Conservation (phyloP, 2,888 invertebrate species). For the Carpatolechia fugitivella region DNA sequence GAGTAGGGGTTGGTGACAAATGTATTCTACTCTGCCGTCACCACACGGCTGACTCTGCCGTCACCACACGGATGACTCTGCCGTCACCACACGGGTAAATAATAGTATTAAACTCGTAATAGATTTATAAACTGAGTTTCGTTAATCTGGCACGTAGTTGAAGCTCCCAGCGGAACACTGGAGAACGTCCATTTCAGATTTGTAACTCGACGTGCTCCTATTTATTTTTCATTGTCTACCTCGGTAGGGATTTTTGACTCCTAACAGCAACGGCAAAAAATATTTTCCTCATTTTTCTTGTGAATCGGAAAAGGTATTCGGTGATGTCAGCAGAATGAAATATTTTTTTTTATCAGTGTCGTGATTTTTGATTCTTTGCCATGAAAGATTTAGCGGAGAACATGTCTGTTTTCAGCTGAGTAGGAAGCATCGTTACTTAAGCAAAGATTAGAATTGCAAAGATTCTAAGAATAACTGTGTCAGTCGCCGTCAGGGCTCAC, state of each 20-base stretch:
- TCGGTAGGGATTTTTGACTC: constrained; percentile 2
- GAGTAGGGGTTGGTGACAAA: too few species aligned
- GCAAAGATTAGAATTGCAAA: background rate
- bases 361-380: background rate
- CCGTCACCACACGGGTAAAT: background rate
- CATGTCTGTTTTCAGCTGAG: too few species aligned
- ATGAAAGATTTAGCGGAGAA: too few species aligned
- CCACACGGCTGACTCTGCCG: too few species aligned
- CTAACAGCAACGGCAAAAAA: background rate
- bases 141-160: constrained; percentile 49
- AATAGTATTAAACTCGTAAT: constrained; percentile 20
- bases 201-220: constrained; percentile 39
- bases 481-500: background rate
- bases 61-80: too few species aligned
- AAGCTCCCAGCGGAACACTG: constrained; percentile 38
- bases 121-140: constrained; percentile 21
- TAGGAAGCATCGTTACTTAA: background rate
- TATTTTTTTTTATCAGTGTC: background rate
- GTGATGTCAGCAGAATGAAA: background rate
- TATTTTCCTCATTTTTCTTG: background rate
- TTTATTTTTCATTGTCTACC: constrained; percentile 34
- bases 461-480: background rate
- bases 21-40: too few species aligned
- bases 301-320: background rate
- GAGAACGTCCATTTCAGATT: constrained; percentile 46